A percentile compares a stretch with the other conserved stretches of the same genome.
Conservation (phyloP, 2,888 invertebrate genomes). For the Apodemia zela region DNA sequence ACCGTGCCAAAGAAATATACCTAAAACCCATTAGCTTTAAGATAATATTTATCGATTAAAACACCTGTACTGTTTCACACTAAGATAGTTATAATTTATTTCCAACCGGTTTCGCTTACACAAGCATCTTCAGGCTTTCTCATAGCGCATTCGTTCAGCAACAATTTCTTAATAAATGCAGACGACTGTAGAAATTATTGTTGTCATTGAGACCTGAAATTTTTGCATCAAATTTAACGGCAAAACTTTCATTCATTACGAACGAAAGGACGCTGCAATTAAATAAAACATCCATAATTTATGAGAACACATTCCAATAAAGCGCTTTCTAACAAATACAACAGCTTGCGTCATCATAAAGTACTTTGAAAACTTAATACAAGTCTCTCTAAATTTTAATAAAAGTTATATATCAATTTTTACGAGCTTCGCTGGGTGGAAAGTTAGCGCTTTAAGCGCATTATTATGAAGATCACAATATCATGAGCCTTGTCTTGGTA, state of each 20-base stretch:
- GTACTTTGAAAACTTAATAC: slow-evolving; percentile 13
- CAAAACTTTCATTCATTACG: not conserved
- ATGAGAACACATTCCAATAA: slow-evolving; percentile 10
- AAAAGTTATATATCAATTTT: slow-evolving; percentile 24
- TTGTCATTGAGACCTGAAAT: not conserved
- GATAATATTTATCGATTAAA: too few species aligned
- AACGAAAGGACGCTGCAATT: not conserved
- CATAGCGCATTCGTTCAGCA: too few species aligned
- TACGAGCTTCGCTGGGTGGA: slow-evolving; percentile 27
- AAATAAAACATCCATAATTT: slow-evolving; percentile 1
- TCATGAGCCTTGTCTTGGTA: slow-evolving; percentile 35
- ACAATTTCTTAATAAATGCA: too few species aligned
- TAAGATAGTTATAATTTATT: too few species aligned
- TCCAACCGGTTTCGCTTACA: too few species aligned
- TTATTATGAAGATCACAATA: slow-evolving; percentile 37
- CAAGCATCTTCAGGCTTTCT: too few species aligned
- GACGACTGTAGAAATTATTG: too few species aligned
- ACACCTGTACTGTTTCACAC: too few species aligned
- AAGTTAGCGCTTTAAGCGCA: slow-evolving; percentile 22
- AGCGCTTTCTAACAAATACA: slow-evolving; percentile 9
- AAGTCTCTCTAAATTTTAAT: slow-evolving; percentile 22
- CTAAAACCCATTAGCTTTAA: too few species aligned
- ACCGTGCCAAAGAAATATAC: too few species aligned
- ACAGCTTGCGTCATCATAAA: slow-evolving; percentile 13
- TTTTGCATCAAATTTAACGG: not conserved